Evolutionary conservation across 2,888 invertebrate species (phyloP).

Genomic region (Sisyra nigra): DNA sequence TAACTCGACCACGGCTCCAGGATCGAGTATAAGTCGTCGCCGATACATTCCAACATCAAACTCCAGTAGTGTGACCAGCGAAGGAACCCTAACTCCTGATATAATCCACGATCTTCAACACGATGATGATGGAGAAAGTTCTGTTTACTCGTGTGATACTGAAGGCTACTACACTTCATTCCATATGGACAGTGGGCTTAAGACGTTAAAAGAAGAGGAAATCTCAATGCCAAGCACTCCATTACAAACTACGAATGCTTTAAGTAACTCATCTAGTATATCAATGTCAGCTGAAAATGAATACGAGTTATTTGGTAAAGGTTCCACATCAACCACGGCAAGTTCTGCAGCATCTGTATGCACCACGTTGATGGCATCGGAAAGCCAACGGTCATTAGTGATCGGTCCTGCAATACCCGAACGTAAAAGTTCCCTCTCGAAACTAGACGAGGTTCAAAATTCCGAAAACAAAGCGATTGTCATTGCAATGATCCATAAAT

Average conservation of each 20-base stretch:
- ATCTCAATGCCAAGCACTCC: slow-evolving; percentile 47
- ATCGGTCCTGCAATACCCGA: slow-evolving; percentile 67
- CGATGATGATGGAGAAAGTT: slow-evolving; percentile 76
- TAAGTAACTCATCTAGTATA: slow-evolving; percentile 52
- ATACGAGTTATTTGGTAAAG: slow-evolving; percentile 82
- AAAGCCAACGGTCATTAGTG: slow-evolving; percentile 42
- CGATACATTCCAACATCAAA: slow-evolving; percentile 57
- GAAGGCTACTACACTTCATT: slow-evolving; percentile 97
- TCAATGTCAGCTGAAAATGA: slow-evolving; percentile 67
- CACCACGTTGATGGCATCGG: slow-evolving; percentile 58
- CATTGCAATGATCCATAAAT: slow-evolving; percentile 38
- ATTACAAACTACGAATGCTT: slow-evolving; percentile 50
- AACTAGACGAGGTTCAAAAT: slow-evolving; percentile 32
- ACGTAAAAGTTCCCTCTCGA: slow-evolving; percentile 58
- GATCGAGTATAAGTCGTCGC: slow-evolving; percentile 46
- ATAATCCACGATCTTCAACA: slow-evolving; percentile 61
- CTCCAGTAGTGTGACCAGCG: slow-evolving; percentile 70
- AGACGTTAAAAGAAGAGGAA: slow-evolving; percentile 64
- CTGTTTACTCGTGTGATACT: slow-evolving; percentile 89
- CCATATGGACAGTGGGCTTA: slow-evolving; percentile 88
- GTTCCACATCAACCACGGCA: slow-evolving; percentile 79
- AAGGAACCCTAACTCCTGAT: slow-evolving; percentile 71
- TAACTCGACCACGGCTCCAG: slow-evolving; percentile 38
- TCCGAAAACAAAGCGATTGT: slow-evolving; percentile 35
- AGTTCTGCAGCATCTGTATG: slow-evolving; percentile 84